Evolutionary conservation across 2,888 invertebrate species (phyloP).

Genomic region (Malthinus seriepunctatus): DNA sequence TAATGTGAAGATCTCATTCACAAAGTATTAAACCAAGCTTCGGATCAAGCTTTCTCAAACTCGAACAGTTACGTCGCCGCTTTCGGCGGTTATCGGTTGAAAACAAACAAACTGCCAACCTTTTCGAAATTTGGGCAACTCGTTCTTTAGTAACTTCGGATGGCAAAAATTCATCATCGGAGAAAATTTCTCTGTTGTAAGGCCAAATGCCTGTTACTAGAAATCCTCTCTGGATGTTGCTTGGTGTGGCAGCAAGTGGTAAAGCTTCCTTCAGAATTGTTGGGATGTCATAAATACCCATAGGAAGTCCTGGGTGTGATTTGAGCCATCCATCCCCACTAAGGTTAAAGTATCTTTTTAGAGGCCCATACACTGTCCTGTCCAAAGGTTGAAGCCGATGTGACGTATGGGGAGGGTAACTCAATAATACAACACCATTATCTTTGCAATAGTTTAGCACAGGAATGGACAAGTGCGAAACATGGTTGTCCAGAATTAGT

Average conservation of each 20-base stretch:
- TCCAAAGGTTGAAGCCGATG: conserved; percentile 38
- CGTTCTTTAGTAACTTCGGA: no score
- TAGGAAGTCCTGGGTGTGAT: conserved; percentile 19
- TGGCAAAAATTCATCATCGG: no score
- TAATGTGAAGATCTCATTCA: no score
- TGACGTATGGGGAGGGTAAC: conserved; percentile 33
- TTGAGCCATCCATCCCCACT: conserved; percentile 24
- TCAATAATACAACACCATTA: conserved; percentile 30
- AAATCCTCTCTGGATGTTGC: conserved; percentile 31
- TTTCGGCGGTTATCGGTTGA: no score
- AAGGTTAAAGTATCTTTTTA: conserved; percentile 33
- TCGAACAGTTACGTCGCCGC: no score
- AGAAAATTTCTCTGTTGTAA: no score
- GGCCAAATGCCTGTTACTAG: conserved; percentile 27
- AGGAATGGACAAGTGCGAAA: conserved; percentile 32
- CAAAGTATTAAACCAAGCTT: no score
- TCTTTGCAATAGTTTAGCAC: not conserved
- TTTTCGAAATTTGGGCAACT: no score
- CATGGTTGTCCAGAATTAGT: conserved; percentile 44
- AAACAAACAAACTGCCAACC: no score
- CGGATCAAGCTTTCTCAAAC: no score
- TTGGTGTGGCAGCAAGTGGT: conserved; percentile 22
- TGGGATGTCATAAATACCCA: conserved; percentile 28
- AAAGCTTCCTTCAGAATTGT: conserved; percentile 14
- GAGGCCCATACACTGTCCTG: conserved; percentile 36